Conservation (phyloP, 2,888 invertebrate species). For the Lasioglossum oenotherae region DNA sequence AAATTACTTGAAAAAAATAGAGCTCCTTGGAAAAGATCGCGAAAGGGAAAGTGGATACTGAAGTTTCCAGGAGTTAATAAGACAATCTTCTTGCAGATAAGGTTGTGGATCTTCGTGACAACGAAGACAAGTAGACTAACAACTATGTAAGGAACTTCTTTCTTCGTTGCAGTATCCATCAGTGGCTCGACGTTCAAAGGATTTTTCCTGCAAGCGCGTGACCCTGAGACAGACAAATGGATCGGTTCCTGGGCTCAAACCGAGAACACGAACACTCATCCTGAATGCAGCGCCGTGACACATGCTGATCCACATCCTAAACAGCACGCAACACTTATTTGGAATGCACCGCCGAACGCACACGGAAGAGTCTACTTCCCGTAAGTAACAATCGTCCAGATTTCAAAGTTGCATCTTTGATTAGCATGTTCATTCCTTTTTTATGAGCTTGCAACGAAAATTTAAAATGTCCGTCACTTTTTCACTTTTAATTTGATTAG, state of each 20-base stretch:
- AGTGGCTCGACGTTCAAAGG: slow-evolving; percentile 89
- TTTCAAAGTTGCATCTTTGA: not conserved
- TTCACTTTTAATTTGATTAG: too few relatives aligned
- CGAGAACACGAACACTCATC: slow-evolving; percentile 90
- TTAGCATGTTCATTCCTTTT: not conserved
- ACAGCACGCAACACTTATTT: slow-evolving; percentile 89
- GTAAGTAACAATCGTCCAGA: slow-evolving; percentile 85
- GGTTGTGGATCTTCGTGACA: not conserved
- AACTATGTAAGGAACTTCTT: not conserved
- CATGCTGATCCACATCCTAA: slow-evolving; percentile 92
- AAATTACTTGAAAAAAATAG: not conserved
- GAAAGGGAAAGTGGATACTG: not conserved
- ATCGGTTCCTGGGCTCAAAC: slow-evolving; percentile 90
- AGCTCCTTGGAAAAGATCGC: not conserved
- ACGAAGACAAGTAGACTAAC: not conserved
- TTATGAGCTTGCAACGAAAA: too few relatives aligned
- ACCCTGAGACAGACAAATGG: slow-evolving; percentile 90
- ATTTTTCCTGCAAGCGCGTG: slow-evolving; percentile 93
- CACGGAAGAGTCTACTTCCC: slow-evolving; percentile 92
- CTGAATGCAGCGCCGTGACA: slow-evolving; percentile 92
- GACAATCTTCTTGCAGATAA: not conserved
- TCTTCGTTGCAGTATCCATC: slow-evolving; percentile 85
- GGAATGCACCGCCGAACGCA: slow-evolving; percentile 90
- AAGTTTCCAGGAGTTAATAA: not conserved
- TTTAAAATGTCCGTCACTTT: too few relatives aligned